Evolutionary conservation across 2,797 vertebrate species (phyloP), one percentile per base, ranked within the genome.

Genomic region (Crenichthys baileyi): DNA sequence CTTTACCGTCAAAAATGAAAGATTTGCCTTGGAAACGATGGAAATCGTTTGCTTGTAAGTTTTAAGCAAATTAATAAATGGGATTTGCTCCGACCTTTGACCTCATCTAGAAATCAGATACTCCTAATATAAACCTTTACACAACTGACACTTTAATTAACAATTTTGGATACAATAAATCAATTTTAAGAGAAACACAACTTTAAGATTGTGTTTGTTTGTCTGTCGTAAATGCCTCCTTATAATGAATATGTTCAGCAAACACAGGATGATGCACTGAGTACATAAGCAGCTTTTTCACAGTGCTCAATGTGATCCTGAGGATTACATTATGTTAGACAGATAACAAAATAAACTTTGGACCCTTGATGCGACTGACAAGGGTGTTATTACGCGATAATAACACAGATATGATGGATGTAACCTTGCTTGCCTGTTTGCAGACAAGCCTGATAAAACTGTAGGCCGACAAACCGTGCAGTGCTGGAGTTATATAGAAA

Each of bases 371-470:
- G 44, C n/a, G 16, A 7, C 67, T 46, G 44, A 68, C 39, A 29
- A 70, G 44, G 48, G 44, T 48, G 44, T 15, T 70, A 46, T 70
- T 70, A 70, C 26, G n/a, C 15, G 1, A 48, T 70, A 70, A 70
- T 48, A 68, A 70, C 44, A 70, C 67, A 70, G n/a, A 48, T 24
- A 26, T 46, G 67, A 70, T 70, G 24, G 44, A 70, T 70, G 44
- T 15, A 29, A 29, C 41, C 44, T 46, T 13, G 67, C 44, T 70
- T 70, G 12, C 67, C n/a, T 16, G 24, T 46, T 70, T 46, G 67
- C 67, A 70, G 67, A 70, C 24, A 16, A 70, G 13, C 41, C 67
- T 46, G 67, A 48, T 70, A 48, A 70, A 70, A 70, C 67, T 46
- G n/a, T 7, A 18, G 67, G 22, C 41, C 26, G 44, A 70, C 44